These are phyloP conservation scores for Ophion ellenae DNA, from an alignment of 2,888 invertebrate species.

Conservation along the genomic window DNA sequence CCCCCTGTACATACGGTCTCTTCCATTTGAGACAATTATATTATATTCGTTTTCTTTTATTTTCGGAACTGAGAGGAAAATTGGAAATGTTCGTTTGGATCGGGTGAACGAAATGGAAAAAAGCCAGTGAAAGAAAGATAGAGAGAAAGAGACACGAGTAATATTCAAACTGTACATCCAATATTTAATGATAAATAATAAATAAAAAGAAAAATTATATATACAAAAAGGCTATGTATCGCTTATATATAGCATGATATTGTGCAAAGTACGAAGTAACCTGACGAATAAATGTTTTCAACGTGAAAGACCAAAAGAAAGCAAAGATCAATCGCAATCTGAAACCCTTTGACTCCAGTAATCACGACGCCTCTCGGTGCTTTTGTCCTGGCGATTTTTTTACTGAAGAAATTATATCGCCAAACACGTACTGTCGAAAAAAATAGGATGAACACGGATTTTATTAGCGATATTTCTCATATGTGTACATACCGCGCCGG, in stretches of 20 bases:
- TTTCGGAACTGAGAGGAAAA: constrained; percentile 70
- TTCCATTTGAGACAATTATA: constrained; percentile 29
- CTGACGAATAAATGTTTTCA: constrained; percentile 78
- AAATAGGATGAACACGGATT: constrained; percentile 30
- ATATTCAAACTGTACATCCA: constrained; percentile 71
- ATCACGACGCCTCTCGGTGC: constrained; percentile 8
- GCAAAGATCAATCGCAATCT: neutral
- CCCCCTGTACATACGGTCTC: constrained; percentile 57
- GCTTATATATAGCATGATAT: constrained; percentile 73
- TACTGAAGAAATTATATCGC: constrained; percentile 61
- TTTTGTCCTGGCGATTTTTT: constrained; percentile 23
- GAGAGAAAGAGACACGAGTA: constrained; percentile 34
- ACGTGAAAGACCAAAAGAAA: constrained; percentile 65
- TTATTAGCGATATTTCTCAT: constrained; percentile 8
- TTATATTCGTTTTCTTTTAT: constrained; percentile 56
- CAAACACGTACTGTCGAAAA: constrained; percentile 48
- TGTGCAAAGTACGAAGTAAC: constrained; percentile 69
- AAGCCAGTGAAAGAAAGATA: constrained; percentile 15
- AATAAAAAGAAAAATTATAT: constrained; percentile 53
- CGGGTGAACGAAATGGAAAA: constrained; percentile 38
- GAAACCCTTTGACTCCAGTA: neutral
- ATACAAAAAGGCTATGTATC: constrained; percentile 70
- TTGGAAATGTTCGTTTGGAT: constrained; percentile 51
- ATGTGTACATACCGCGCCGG: neutral
- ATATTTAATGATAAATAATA: constrained; percentile 70